These are phyloP conservation scores for Sphaeramia orbicularis DNA, from an alignment of 2,797 vertebrate genomes.

Conservation along the genomic window DNA sequence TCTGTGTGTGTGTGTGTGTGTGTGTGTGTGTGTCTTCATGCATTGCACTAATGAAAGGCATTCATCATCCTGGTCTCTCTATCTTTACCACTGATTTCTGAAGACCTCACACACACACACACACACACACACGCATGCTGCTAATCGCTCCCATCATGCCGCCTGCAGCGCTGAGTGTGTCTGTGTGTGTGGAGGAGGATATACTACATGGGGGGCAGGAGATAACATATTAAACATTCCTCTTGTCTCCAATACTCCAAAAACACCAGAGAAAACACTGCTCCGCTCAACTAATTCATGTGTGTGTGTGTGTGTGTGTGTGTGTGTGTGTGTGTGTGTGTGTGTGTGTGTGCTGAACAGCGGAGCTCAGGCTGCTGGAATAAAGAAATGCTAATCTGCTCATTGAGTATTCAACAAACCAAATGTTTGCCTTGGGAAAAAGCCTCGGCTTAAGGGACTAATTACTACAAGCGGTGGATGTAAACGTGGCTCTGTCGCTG, in stretches of 20 bases:
- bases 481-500: conserved; percentile 59
- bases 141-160: conserved; percentile 64
- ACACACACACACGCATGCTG: conserved; percentile 23
- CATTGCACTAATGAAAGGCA: conserved; percentile 76
- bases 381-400: conserved; percentile 82
- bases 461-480: conserved; percentile 76
- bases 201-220: conserved; percentile 59
- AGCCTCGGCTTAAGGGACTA: conserved; percentile 76
- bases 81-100: conserved; percentile 92
- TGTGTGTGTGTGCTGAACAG: too few relatives aligned
- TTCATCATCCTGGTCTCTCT: conserved; percentile 85
- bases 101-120: conserved; percentile 69
- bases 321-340: conserved; percentile 16
- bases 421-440: conserved; percentile 80
- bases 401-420: conserved; percentile 83
- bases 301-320: conserved; percentile 23
- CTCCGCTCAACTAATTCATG: conserved; percentile 13
- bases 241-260: conserved; percentile 61
- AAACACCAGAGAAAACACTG: conserved; percentile 57
- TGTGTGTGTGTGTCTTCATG: conserved; percentile 61
- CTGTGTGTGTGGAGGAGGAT: conserved; percentile 76
- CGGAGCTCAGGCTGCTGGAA: conserved; percentile 49
- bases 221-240: conserved; percentile 78
- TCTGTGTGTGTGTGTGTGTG: conserved; percentile 83
- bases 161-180: conserved; percentile 40